Evolutionary conservation across 1,140 invertebrate genomes (phyloP).

Genomic region (Neocloeon triangulifer): DNA sequence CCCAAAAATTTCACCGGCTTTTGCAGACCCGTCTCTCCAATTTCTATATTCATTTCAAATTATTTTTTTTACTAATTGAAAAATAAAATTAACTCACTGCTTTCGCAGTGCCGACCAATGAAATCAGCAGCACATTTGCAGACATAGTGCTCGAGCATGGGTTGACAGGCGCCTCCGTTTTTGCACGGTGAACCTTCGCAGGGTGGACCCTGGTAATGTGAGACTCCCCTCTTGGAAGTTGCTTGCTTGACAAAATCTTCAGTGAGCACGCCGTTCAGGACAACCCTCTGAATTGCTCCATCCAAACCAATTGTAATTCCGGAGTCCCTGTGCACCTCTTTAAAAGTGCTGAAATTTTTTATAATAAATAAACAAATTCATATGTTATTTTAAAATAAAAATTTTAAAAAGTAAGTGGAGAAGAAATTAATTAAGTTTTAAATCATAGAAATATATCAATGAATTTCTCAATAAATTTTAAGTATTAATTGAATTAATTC

Average conservation of each 20-base stretch:
- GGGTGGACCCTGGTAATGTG: constrained; percentile 40
- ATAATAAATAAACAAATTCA: too few species aligned
- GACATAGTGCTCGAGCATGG: constrained; percentile 39
- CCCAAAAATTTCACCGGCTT: constrained; percentile 37
- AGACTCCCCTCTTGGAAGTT: constrained; percentile 27
- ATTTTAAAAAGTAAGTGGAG: too few species aligned
- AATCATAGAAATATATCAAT: too few species aligned
- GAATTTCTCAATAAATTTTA: too few species aligned
- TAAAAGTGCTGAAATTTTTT: constrained; percentile 37
- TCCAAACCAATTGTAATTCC: constrained; percentile 49
- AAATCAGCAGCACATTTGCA: constrained; percentile 43
- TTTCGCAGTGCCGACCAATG: constrained; percentile 45
- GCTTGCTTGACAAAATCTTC: too few species aligned
- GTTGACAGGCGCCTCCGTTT: constrained; percentile 52
- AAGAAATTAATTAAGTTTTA: too few species aligned
- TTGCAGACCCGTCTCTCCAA: constrained; percentile 22
- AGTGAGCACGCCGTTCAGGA: constrained; percentile 70
- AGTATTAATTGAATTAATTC: too few species aligned
- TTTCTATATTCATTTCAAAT: too few species aligned
- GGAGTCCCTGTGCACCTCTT: constrained; percentile 44
- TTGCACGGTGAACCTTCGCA: too few species aligned
- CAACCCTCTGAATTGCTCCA: constrained; percentile 64
- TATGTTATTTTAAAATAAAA: too few species aligned
- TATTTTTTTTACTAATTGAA: too few species aligned
- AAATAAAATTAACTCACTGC: too few species aligned